These are phyloP conservation scores for Alligator sinensis DNA, from an alignment of 2,113 vertebrate genomes.

Conservation along the genomic window DNA sequence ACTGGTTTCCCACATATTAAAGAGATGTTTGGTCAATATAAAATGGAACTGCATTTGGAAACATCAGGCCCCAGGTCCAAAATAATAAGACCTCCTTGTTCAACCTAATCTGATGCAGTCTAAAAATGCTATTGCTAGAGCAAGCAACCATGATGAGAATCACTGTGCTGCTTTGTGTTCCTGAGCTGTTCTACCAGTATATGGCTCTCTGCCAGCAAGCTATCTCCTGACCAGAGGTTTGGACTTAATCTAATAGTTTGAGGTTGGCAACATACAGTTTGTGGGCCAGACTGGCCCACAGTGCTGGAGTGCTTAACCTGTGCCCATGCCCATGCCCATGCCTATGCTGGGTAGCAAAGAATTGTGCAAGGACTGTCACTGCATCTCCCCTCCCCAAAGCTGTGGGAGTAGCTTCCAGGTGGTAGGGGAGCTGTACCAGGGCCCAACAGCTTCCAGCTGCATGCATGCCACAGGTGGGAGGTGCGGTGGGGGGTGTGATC, in stretches of 20 bases:
- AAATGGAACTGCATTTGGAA: background rate
- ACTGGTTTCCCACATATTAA: background rate
- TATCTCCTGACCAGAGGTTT: background rate
- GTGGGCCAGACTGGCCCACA: no score
- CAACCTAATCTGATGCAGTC: background rate
- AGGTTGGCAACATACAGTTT: no score
- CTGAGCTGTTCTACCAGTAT: background rate
- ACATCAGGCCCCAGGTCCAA: background rate
- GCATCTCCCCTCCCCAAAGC: no score
- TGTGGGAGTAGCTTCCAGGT: no score
- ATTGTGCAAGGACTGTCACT: no score
- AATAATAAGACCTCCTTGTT: background rate
- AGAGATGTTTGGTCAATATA: background rate
- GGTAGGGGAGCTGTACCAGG: no score
- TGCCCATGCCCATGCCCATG: no score
- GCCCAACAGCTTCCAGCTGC: no score
- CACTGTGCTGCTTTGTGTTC: background rate
- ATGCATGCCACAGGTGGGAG: no score
- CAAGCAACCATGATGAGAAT: background rate
- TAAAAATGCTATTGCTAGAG: background rate
- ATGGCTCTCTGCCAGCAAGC: background rate
- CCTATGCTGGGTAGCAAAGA: no score
- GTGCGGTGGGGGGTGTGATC: no score
- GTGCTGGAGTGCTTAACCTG: no score
- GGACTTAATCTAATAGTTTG: background rate